Base-by-base conservation (phyloP, 2,888 invertebrate genomes). In the Branchipolynoe longqiensis region DNA sequence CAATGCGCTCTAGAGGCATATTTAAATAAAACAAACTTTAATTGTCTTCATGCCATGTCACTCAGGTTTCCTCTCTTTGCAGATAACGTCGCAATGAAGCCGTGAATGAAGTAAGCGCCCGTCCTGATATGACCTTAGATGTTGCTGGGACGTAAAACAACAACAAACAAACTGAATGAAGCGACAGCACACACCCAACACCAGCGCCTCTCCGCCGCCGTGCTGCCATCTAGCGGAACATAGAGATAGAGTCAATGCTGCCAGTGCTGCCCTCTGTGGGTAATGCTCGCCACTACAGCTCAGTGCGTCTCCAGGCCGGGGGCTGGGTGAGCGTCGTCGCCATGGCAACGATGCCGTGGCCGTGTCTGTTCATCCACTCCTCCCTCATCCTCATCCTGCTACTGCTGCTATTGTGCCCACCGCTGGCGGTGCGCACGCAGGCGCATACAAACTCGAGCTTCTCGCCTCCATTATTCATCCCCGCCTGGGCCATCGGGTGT, bases 301-400 rank as follows among this genome's bases (percentile, higher is more conserved):
- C 78, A 48, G 78, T 41, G 48, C 48, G 41, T 48, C n/a, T 28
- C 6, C n/a, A n/a, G n/a, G 73, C 38, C 28, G 48, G 41, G 41
- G 78, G 78, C 48, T 38, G n/a, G 38, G 22, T 1, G 38, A 62
- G n/a, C n/a, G 6, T 36, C 31, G 8, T 38, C 8, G 14, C 38
- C 8, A 28, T 78, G 41, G 6, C n/a, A n/a, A 78, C 54, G 12
- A 78, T 78, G 78, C 78, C 78, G 41, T 78, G 78, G 78, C 78
- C 78, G 25, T 78, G 78, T 48, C 22, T 78, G 12, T 54, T 25
- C 28, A 41, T 78, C 12, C 78, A 78, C 33, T 78, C 78, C 78
- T 78, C 78, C 25, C 14, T 78, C 78, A 25, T 78, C 28, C 48
- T 78, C 0, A 33, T 78, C 28, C 78, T 78, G 18, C 78, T 78